Base-by-base conservation (phyloP, 2,797 vertebrate species). In the Chaunax sp. region DNA sequence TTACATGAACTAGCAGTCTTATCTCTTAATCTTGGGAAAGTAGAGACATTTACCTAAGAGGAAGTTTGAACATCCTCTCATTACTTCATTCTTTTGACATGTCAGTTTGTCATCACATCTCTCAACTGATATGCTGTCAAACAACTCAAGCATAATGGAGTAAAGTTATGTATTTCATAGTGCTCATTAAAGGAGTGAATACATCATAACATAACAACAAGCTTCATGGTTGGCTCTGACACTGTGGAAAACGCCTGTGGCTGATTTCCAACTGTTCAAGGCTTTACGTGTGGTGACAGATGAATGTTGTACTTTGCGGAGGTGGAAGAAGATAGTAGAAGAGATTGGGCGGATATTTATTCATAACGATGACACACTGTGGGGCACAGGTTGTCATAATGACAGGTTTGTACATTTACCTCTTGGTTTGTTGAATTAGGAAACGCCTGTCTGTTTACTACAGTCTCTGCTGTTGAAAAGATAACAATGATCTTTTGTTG, bases 211-310 rank as follows among this genome's bases (percentile, higher is more conserved):
- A 65, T 63, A 75, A 85, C 82, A 61, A 75, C 50, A 68, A 55
- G 71, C 40, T 49, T 68, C 59, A 51, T 54, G 43, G 62, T 58
- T 65, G 23, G 19, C 41, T 62, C 64, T 69, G 63, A 72, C 72
- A 65, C 33, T 11, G 49, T 72, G 68, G 73, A 72, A 87, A 83
- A 82, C 35, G 69, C 69, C 73, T 67, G 47, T 72, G 83, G 79
- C 77, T 59, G 57, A 51, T 69, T 79, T 75, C 66, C 50, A 76
- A 68, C 61, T 56, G 65, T 52, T 80, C 77, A 46, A 67, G 55
- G 50, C 47, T 72, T 52, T 60, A 37, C 5, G 3, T 70, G 35
- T 71, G 78, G 75, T 80, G 79, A 86, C 61, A 72, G 81, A 83
- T 69, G 37, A 55, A 61, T 77, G 37, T 46, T 56, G 41, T 55